These are phyloP conservation scores for Liolophura sinensis DNA, from an alignment of 1,140 invertebrate genomes.

Conservation along the genomic window DNA sequence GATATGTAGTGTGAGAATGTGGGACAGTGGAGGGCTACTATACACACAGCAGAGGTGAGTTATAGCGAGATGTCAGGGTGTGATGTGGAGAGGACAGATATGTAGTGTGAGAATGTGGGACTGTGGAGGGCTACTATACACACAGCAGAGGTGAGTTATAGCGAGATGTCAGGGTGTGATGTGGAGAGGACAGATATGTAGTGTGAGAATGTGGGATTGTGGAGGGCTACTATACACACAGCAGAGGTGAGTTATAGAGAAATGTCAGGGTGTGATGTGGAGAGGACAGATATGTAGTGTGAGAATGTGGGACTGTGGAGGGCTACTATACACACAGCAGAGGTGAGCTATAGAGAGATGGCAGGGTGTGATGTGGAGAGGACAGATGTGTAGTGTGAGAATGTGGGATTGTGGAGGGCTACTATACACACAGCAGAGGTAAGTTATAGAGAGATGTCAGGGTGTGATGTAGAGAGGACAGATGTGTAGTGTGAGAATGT, in stretches of 20 bases:
- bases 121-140: conserved; percentile 82
- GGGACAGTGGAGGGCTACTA: conserved; percentile 80
- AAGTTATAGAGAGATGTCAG: conserved; percentile 61
- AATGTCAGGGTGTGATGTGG: not conserved
- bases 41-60: conserved; percentile 77
- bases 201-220: conserved; percentile 84
- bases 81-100: conserved; percentile 41
- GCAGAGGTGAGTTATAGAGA: conserved; percentile 67
- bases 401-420: too few relatives aligned
- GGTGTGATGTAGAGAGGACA: conserved; percentile 78
- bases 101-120: conserved; percentile 86
- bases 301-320: too few relatives aligned
- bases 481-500: too few relatives aligned
- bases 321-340: too few relatives aligned
- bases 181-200: conserved; percentile 67
- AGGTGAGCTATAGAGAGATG: too few relatives aligned
- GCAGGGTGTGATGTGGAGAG: conserved; percentile 79
- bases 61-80: not conserved
- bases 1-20: conserved; percentile 83
- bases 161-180: not conserved
- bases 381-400: too few relatives aligned
- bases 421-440: too few relatives aligned
- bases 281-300: conserved; percentile 58
- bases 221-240: conserved; percentile 80
- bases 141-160: conserved; percentile 70